These are phyloP conservation scores for Rutilus rutilus DNA, from an alignment of 2,113 vertebrate species.

Conservation along the genomic window DNA sequence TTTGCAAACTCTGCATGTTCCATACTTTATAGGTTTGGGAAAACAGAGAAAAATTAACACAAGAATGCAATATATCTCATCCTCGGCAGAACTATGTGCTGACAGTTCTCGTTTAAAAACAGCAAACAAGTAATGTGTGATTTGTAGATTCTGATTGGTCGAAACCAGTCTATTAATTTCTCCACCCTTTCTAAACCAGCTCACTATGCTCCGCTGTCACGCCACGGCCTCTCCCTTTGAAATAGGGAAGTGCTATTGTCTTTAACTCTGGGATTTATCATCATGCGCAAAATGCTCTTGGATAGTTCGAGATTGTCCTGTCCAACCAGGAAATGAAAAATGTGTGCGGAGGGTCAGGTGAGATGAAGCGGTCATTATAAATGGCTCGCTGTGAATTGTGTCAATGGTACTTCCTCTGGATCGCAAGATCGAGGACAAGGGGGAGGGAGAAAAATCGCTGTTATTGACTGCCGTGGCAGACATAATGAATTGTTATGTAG, in stretches of 20 bases:
- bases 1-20: neutral
- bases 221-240: neutral
- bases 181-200: neutral
- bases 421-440: neutral
- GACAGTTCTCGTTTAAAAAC: constrained; percentile 2
- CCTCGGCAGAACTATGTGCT: neutral
- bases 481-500: constrained; percentile 30
- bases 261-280: constrained; percentile 30
- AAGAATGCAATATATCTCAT: neutral
- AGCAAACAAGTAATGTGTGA: neutral
- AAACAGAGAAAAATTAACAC: neutral
- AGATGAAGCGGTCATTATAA: constrained; percentile 43
- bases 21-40: neutral
- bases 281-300: constrained; percentile 7
- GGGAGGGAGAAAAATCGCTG: constrained; percentile 5
- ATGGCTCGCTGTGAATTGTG: constrained; percentile 42
- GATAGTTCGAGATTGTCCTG: constrained; percentile 45
- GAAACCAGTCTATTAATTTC: neutral
- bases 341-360: constrained; percentile 7
- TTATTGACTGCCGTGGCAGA: constrained; percentile 38
- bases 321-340: constrained; percentile 48
- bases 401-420: constrained; percentile 31
- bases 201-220: neutral
- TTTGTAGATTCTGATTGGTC: neutral
- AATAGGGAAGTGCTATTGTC: constrained; percentile 19